phyloP scores from a whole-genome alignment of 2,888 invertebrate species.

The Lapara coniferarum region DNA sequence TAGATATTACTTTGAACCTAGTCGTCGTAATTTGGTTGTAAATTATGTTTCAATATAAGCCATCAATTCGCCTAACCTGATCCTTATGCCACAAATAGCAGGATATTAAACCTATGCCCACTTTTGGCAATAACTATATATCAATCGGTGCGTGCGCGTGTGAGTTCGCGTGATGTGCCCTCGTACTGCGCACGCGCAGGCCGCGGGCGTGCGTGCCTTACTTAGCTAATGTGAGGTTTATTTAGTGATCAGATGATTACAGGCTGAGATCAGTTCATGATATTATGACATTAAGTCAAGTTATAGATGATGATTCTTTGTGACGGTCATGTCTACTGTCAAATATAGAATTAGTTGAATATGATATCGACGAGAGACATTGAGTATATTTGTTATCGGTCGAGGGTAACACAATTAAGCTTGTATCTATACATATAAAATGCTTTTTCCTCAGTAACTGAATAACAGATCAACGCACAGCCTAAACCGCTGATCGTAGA shows the following conservation, averaged over 20 bases:
- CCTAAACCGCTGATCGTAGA: no score
- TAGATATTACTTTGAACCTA: neutral
- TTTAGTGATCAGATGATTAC: constrained; percentile 9
- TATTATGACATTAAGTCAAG: neutral
- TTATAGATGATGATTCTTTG: neutral
- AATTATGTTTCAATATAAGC: neutral
- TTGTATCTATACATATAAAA: no score
- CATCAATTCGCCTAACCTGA: neutral
- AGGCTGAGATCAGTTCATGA: neutral
- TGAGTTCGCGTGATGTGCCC: constrained; percentile 9
- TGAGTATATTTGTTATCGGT: no score
- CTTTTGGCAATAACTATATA: constrained; percentile 10
- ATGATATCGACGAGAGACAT: no score
- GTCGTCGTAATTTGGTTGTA: neutral
- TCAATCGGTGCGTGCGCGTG: constrained; percentile 20
- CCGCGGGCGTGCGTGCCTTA: constrained; percentile 15
- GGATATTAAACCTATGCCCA: neutral
- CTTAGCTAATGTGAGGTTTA: constrained; percentile 23
- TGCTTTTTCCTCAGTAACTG: no score
- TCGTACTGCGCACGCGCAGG: constrained; percentile 17
- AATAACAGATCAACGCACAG: no score
- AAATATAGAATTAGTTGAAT: no score
- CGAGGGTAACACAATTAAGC: no score
- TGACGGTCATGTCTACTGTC: neutral
- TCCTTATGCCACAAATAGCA: neutral